Conservation (phyloP, 1,140 invertebrate species). For the Pogonognathellus flavescens region DNA sequence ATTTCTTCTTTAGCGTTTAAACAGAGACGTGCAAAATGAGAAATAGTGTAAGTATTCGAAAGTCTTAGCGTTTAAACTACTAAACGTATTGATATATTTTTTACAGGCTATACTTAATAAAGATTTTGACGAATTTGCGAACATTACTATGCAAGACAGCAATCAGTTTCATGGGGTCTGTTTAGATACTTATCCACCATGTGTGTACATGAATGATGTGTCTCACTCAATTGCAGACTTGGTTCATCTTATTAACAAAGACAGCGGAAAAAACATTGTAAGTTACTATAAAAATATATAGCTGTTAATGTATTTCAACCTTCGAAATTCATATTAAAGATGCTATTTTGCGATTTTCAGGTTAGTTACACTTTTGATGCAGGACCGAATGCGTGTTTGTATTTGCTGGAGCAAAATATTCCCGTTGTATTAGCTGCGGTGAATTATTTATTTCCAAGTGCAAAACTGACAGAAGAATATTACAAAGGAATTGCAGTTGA, state of each 20-base stretch:
- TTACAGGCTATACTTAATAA: constrained; percentile 80
- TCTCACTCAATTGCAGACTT: constrained; percentile 85
- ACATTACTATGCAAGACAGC: constrained; percentile 96
- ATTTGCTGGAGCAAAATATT: constrained; percentile 84
- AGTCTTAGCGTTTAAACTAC: no score
- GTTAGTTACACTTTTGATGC: constrained; percentile 97
- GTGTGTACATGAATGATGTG: constrained; percentile 90
- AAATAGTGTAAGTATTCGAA: no score
- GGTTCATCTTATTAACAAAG: constrained; percentile 86
- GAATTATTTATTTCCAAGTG: constrained; percentile 80
- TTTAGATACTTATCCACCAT: constrained; percentile 94
- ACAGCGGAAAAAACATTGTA: constrained; percentile 76
- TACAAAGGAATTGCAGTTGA: constrained; percentile 72
- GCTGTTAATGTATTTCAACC: constrained; percentile 41
- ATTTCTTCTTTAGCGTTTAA: no score
- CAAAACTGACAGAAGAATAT: constrained; percentile 72
- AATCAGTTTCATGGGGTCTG: constrained; percentile 98
- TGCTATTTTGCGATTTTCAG: constrained; percentile 71
- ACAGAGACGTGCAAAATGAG: no score
- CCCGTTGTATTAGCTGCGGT: constrained; percentile 77
- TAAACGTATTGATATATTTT: constrained; percentile 50
- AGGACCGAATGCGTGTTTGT: constrained; percentile 95
- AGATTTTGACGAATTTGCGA: constrained; percentile 90
- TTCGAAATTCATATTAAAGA: constrained; percentile 62
- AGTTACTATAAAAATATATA: constrained; percentile 46